These are phyloP conservation scores for Ascaphus truei DNA, from an alignment of 2,113 vertebrate species.

Conservation along the genomic window DNA sequence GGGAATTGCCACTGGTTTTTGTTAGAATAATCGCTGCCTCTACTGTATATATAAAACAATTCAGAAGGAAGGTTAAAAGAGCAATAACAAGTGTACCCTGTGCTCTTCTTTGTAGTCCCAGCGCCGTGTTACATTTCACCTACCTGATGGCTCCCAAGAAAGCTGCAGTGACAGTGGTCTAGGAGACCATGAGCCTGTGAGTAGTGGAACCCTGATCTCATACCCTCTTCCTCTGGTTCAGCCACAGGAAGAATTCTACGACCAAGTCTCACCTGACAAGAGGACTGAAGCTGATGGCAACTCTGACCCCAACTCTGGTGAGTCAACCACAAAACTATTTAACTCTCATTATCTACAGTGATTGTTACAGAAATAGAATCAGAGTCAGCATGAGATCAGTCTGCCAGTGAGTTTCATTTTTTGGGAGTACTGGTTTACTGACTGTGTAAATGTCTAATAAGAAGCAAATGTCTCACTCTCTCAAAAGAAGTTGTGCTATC, in stretches of 20 bases:
- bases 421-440: no score
- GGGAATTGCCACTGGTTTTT: no score
- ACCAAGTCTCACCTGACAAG: conserved; percentile 97
- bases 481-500: no score
- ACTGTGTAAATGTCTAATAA: no score
- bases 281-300: conserved; percentile 98
- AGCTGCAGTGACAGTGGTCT: conserved; percentile 99
- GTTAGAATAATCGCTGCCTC: no score
- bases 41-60: background rate
- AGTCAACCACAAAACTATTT: conserved; percentile 48
- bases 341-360: background rate
- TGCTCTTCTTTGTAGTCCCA: conserved; percentile 97
- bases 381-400: no score
- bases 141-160: conserved; percentile 98
- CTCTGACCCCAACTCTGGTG: conserved; percentile 97
- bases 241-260: conserved; percentile 97
- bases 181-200: conserved; percentile 95
- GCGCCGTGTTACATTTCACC: conserved; percentile 98
- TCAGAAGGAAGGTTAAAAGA: conserved; percentile 56
- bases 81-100: conserved; percentile 84
- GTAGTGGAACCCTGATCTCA: conserved; percentile 94
- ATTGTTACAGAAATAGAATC: no score
- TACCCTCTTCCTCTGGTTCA: conserved; percentile 99
- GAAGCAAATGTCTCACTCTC: no score
- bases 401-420: no score